Conservation (phyloP, 2,113 vertebrate genomes). For the Sarotherodon lohbergeri region DNA sequence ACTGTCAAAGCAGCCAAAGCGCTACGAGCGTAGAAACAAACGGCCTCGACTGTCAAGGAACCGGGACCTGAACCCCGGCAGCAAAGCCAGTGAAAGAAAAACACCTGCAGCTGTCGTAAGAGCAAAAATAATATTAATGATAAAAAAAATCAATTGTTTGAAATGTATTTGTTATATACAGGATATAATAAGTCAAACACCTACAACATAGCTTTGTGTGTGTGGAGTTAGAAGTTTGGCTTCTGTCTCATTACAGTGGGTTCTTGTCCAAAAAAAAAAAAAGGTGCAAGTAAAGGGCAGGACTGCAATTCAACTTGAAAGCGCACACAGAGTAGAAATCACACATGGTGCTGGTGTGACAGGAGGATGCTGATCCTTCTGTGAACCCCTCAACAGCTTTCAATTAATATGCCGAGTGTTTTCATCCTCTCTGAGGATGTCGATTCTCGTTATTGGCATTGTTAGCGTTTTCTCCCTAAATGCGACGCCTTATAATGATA, state of each 20-base stretch:
- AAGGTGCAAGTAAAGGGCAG: not conserved
- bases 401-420: not conserved
- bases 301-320: not conserved
- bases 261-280: fast-evolving
- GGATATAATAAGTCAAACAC: not conserved
- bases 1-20: not conserved
- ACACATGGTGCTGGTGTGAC: not conserved
- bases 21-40: not conserved
- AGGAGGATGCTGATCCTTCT: not conserved
- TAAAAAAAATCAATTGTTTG: not conserved
- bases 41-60: not conserved
- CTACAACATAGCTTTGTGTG: not conserved
- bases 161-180: not conserved
- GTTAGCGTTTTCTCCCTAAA: not conserved
- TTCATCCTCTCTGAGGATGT: not conserved
- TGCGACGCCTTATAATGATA: not conserved
- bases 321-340: not conserved
- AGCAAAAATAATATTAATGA: not conserved
- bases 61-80: not conserved
- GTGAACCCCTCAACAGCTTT: not conserved
- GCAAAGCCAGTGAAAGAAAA: not conserved
- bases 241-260: not conserved
- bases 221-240: not conserved
- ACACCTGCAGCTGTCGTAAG: not conserved
- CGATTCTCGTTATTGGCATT: not conserved